Base-by-base conservation (phyloP, 2,797 vertebrate genomes). In the Galagoides demidoff region DNA sequence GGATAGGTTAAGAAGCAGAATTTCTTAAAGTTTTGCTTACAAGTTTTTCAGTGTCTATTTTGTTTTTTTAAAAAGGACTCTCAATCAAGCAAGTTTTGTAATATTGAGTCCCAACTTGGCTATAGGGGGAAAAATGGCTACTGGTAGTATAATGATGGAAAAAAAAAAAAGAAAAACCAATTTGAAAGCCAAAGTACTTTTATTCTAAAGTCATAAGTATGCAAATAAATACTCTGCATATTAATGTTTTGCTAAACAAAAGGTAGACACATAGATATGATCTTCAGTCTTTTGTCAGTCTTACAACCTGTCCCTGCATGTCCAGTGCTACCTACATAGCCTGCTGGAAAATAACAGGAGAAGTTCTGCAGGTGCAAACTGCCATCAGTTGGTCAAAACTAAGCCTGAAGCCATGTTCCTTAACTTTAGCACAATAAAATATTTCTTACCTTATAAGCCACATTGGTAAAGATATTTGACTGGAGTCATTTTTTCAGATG, bases 111-210 rank as follows among this genome's bases (percentile, higher is more conserved):
- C 43, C n/a, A 83, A 52, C 59, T 93, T 57, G 59, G 13, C 25
- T 68, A 68, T 43, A 13, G 29, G 61, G 29, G 57, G 90, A 88
- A 71, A 83, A 92, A 57, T 31, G 29, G n/a, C 39, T 43, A 43
- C 39, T 43, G 39, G 34, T 63, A 61, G 2, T 61, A 22, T 76
- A 76, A 93, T 87, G 9, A 90, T 55, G 8, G 20, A 31, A 29
- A 49, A 70, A 70, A 85, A 88, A n/a, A 11, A 2, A 87, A 71
- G 64, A 88, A 89, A 89, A 93, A 25, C 1, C 34, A 78, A 57
- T 29, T 64, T 71, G 63, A 90, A 86, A 85, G 61, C 61, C 57
- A 39, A 89, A 77, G 23, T 93, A 55, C 14, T 92, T 95, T 94
- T 45, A 92, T 94, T 90, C 34, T 85, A 29, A 90, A 89, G 45